Percentiles rank a stretch among this genome's conserved stretches.
phyloP scores from a whole-genome alignment of 2,113 vertebrate genomes.

The Coracopsis vasa region DNA sequence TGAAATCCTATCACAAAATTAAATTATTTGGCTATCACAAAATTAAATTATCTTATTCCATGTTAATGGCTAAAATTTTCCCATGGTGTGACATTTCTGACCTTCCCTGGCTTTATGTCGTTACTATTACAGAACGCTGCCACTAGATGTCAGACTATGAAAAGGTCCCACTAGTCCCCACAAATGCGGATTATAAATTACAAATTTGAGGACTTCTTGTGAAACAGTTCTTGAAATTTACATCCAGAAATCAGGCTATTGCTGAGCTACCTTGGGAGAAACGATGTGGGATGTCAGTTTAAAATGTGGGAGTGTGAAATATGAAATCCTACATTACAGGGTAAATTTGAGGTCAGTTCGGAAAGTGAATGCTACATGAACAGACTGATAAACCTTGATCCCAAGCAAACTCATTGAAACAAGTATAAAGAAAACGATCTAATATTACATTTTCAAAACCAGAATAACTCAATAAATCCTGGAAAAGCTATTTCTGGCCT shows the following conservation, averaged over 20 bases:
- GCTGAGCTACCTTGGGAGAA: slow-evolving; percentile 6
- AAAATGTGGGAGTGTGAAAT: not conserved
- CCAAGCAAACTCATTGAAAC: not conserved
- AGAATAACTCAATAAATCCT: not conserved
- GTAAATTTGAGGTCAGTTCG: not conserved
- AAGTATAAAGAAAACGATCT: not conserved
- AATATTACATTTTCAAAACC: not conserved
- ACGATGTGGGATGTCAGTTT: not conserved
- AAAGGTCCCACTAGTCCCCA: not conserved
- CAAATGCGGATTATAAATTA: accelerated
- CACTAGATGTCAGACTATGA: slow-evolving; percentile 32
- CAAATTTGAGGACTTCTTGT: not conserved
- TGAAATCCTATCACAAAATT: not conserved
- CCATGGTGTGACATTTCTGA: not conserved
- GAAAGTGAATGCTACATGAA: not conserved
- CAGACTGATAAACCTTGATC: not conserved
- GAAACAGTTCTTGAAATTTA: slow-evolving; percentile 35
- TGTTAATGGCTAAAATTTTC: not conserved
- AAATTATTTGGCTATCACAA: not conserved
- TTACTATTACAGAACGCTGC: not conserved
- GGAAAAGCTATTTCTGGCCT: not conserved
- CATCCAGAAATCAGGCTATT: slow-evolving; percentile 35
- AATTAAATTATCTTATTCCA: not conserved
- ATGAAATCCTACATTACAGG: not conserved
- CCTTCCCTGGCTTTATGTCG: accelerated